Conservation (phyloP, 2,113 vertebrate genomes). For the Cavia porcellus region DNA sequence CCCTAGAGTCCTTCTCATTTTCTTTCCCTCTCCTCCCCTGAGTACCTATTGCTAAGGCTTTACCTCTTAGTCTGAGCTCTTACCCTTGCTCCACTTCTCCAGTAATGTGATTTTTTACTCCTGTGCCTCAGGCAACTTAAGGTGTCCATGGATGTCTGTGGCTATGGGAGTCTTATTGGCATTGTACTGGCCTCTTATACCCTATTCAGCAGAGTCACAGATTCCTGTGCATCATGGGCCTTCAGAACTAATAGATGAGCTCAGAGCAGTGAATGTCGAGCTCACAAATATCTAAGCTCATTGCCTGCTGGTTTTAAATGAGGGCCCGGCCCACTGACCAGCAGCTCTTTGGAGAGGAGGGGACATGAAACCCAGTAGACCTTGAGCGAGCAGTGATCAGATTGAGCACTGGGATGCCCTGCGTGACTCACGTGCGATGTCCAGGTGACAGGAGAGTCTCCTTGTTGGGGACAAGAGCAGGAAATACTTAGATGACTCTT, state of each 20-base stretch:
- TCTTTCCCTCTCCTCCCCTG: background rate
- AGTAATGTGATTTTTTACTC: background rate
- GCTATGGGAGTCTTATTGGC: accelerated
- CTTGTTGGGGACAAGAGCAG: background rate
- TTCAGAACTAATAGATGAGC: background rate
- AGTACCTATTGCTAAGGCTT: background rate
- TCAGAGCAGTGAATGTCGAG: background rate
- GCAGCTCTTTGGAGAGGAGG: background rate
- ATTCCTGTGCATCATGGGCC: background rate
- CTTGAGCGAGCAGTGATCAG: background rate
- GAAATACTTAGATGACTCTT: background rate
- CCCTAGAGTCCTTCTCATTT: background rate
- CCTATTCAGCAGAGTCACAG: background rate
- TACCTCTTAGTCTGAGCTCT: background rate
- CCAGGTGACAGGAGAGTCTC: background rate
- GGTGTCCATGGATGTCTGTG: accelerated
- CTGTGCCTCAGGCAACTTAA: background rate
- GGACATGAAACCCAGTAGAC: background rate
- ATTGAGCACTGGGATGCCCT: accelerated
- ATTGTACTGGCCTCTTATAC: background rate
- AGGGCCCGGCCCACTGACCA: background rate
- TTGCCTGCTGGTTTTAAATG: background rate
- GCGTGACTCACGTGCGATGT: accelerated
- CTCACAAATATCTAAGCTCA: background rate
- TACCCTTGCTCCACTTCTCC: background rate